A percentile compares a stretch with the other conserved stretches of the same genome.
phyloP scores from a whole-genome alignment of 2,888 invertebrate species.

The Dinocampus coccinellae region DNA sequence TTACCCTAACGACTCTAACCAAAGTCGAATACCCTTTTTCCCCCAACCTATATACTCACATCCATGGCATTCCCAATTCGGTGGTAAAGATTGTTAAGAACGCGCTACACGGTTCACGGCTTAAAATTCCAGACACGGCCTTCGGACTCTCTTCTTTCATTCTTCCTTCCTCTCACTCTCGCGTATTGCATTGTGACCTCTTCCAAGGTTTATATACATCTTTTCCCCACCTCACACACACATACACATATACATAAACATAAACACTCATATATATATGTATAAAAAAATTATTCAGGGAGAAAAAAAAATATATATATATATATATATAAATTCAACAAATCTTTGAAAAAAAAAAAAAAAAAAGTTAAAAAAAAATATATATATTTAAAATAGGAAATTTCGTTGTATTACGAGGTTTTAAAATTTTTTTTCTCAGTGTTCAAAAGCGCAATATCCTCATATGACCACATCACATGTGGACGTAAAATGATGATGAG shows the following conservation, averaged over 20 bases:
- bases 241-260: not conserved
- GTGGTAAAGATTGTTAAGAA: conserved; percentile 52
- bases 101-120: conserved; percentile 65
- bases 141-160: conserved; percentile 10
- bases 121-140: conserved; percentile 60
- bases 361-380: not conserved
- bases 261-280: not conserved
- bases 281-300: not conserved
- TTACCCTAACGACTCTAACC: not conserved
- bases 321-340: too few species aligned
- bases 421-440: not conserved
- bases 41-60: conserved; percentile 7
- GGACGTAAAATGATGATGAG: conserved; percentile 14
- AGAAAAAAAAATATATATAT: too few species aligned
- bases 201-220: conserved; percentile 34
- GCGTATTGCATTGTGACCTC: conserved; percentile 29
- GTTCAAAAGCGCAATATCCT: not conserved
- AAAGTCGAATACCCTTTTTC: conserved; percentile 1
- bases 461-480: conserved; percentile 4
- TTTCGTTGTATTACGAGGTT: not conserved
- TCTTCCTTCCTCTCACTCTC: conserved; percentile 26
- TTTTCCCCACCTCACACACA: not conserved
- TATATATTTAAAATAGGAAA: not conserved
- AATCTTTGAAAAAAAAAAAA: not conserved
- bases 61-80: conserved; percentile 38